A percentile compares a stretch with the other conserved stretches of the same genome.
These are phyloP conservation scores for Phrynocephalus guinanensis DNA, from an alignment of 2,797 vertebrate species.

Conservation along the genomic window DNA sequence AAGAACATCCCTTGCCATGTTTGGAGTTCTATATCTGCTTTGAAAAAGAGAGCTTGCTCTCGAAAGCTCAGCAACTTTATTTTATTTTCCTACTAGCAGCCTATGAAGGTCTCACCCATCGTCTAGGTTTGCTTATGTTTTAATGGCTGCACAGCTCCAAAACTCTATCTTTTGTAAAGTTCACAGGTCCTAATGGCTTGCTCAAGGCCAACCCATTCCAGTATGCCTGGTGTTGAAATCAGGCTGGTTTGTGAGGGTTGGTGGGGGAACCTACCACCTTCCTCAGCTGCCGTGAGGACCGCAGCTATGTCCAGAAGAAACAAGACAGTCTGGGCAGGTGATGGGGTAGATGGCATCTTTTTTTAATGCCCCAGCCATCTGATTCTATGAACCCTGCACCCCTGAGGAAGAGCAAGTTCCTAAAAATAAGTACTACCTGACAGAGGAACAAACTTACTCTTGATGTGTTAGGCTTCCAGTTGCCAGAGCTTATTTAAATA, in stretches of 20 bases:
- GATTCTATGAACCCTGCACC: not conserved
- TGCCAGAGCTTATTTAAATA: not conserved
- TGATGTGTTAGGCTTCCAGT: too few relatives aligned
- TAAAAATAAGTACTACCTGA: not conserved
- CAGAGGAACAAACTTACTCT: not conserved
- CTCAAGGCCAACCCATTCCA: not conserved
- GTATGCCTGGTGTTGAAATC: not conserved
- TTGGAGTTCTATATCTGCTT: too few relatives aligned
- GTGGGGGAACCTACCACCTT: not conserved
- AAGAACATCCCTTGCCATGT: too few relatives aligned
- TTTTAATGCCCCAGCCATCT: too few relatives aligned
- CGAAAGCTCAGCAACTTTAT: too few relatives aligned
- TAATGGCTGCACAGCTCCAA: too few relatives aligned
- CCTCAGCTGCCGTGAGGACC: not conserved
- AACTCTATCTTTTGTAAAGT: not conserved
- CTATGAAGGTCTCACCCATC: too few relatives aligned
- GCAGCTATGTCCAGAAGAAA: not conserved
- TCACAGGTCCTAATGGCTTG: not conserved
- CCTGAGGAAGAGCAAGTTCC: not conserved
- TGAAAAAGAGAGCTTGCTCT: too few relatives aligned
- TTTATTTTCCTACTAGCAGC: too few relatives aligned
- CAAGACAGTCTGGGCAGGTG: not conserved
- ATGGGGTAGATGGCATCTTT: too few relatives aligned
- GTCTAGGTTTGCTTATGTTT: too few relatives aligned
- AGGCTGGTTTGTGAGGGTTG: not conserved